Evolutionary conservation across 1,140 invertebrate genomes (phyloP).

Genomic region (Eupristina koningsbergeri): DNA sequence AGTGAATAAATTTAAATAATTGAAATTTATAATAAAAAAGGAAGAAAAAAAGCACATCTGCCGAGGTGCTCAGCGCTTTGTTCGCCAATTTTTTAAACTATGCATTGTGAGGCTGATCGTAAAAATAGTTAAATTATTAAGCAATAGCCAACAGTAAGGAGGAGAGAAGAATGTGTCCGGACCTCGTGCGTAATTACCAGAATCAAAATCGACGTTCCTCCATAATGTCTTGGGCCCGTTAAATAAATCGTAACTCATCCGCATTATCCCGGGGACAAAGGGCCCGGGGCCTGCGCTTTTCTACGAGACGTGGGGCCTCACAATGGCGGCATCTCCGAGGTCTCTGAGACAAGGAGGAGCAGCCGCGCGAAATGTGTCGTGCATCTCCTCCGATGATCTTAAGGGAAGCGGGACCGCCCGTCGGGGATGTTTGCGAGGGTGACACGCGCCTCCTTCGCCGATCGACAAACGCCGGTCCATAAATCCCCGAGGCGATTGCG

Average conservation of each 20-base stretch:
- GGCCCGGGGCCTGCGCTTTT: neutral
- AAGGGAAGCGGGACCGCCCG: neutral
- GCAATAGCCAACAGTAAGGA: neutral
- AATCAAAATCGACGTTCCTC: neutral
- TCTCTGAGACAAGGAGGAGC: too few relatives aligned
- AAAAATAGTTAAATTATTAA: neutral
- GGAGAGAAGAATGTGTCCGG: neutral
- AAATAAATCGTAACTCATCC: conserved; percentile 21
- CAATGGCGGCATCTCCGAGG: neutral
- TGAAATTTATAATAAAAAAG: neutral
- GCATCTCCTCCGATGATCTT: neutral
- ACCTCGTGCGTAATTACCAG: neutral
- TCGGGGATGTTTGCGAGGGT: neutral
- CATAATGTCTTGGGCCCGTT: conserved; percentile 1
- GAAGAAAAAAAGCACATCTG: too few relatives aligned
- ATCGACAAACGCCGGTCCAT: neutral
- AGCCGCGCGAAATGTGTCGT: neutral
- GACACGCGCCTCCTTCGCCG: conserved; percentile 2
- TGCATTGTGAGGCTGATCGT: too few relatives aligned
- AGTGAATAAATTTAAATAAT: too few relatives aligned
- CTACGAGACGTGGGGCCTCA: neutral
- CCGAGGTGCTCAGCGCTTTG: neutral
- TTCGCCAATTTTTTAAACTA: neutral
- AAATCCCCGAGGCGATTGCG: neutral
- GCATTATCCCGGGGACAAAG: conserved; percentile 3